These are phyloP conservation scores for Acrossocheilus wenchowensis DNA, from an alignment of 2,797 vertebrate genomes.

Conservation along the genomic window DNA sequence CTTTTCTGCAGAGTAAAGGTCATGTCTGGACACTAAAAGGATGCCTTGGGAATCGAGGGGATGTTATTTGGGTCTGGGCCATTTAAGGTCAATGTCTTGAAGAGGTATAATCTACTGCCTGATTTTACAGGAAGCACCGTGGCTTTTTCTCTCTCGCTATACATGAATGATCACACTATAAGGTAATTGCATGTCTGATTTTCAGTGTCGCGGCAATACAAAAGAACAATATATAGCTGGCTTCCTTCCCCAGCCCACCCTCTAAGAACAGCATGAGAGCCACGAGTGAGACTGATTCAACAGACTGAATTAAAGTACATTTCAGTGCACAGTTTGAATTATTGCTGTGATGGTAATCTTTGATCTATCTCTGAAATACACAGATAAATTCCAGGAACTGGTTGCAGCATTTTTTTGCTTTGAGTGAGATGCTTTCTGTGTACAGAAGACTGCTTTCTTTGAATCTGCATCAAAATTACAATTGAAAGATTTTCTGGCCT, in stretches of 20 bases:
- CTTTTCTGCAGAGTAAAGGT: constrained; percentile 18
- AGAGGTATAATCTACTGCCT: constrained; percentile 19
- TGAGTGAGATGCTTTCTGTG: constrained; percentile 6
- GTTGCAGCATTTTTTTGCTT: neutral
- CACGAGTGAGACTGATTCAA: constrained; percentile 9
- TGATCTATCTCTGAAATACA: constrained; percentile 14
- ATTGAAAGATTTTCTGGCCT: neutral
- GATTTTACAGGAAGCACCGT: neutral
- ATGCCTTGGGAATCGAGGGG: neutral
- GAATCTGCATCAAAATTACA: constrained; percentile 18
- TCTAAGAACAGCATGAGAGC: neutral
- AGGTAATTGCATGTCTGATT: constrained; percentile 28
- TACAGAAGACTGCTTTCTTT: neutral
- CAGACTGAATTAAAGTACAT: constrained; percentile 16
- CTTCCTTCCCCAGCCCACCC: neutral
- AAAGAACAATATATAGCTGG: constrained; percentile 13
- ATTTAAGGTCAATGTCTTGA: neutral
- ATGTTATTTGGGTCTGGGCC: neutral
- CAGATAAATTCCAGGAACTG: constrained; percentile 6
- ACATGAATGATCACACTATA: constrained; percentile 16
- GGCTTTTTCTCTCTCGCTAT: neutral
- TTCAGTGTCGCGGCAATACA: constrained; percentile 7
- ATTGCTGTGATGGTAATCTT: neutral
- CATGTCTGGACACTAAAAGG: neutral
- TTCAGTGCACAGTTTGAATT: constrained; percentile 17